These are phyloP conservation scores for Drosophila azteca DNA, from an alignment of 1,140 invertebrate species.

Conservation along the genomic window DNA sequence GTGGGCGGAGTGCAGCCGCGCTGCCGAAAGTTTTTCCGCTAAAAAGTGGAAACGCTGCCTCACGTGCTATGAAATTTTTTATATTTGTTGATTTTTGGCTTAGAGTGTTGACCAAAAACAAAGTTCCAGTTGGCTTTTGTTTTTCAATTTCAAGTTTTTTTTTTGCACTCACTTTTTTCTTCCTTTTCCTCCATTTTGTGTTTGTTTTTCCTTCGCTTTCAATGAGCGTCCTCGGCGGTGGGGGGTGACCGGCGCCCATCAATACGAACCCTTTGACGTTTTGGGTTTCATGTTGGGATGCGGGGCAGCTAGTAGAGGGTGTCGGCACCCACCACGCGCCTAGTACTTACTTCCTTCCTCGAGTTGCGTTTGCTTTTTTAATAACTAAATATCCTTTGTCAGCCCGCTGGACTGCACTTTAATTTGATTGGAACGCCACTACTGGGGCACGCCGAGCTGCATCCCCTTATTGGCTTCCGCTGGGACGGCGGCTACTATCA, in stretches of 20 bases:
- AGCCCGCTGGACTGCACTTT: conserved; percentile 46
- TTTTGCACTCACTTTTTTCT: conserved; percentile 27
- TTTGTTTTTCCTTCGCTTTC: conserved; percentile 47
- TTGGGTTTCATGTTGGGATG: conserved; percentile 36
- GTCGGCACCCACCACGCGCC: not conserved
- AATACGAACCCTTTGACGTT: conserved; percentile 20
- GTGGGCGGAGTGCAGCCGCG: conserved; percentile 5
- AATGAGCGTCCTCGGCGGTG: conserved; percentile 19
- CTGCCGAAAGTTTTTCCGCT: conserved; percentile 70
- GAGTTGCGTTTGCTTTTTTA: conserved; percentile 53
- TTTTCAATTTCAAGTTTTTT: conserved; percentile 67
- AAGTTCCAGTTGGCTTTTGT: conserved; percentile 77
- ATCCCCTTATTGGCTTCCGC: conserved; percentile 47
- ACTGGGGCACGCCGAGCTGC: conserved; percentile 39
- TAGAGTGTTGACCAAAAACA: conserved; percentile 82
- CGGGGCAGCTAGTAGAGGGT: not conserved
- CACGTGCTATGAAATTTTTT: conserved; percentile 76
- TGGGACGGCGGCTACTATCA: conserved; percentile 20
- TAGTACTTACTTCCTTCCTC: not conserved
- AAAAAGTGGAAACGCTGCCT: conserved; percentile 82
- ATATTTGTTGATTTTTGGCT: conserved; percentile 82
- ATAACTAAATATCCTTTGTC: conserved; percentile 80
- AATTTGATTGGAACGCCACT: conserved; percentile 75
- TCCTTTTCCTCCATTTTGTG: conserved; percentile 15
- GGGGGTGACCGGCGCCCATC: too few species aligned